Conservation (phyloP, 2,113 vertebrate species). For the Pardalotus punctatus region DNA sequence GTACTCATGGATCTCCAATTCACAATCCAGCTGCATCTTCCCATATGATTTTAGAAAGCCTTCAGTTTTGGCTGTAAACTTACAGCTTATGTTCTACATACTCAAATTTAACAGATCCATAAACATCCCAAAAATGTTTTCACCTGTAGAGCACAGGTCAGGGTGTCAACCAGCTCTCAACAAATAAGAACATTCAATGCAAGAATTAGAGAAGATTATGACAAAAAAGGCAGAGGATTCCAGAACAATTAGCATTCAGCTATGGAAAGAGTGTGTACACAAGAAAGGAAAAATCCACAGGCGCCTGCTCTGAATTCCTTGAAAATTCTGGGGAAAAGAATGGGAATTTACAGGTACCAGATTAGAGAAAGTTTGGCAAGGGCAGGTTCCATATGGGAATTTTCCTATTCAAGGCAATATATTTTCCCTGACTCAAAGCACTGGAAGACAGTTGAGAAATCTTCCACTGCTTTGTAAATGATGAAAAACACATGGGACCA, state of each 20-base stretch:
- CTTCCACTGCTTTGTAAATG: slow-evolving; percentile 29
- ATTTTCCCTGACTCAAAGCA: slow-evolving; percentile 14
- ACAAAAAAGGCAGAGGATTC: background rate
- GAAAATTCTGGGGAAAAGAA: background rate
- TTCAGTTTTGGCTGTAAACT: background rate
- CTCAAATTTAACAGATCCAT: background rate
- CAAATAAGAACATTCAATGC: background rate
- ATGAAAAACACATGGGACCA: background rate
- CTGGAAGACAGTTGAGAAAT: slow-evolving; percentile 11
- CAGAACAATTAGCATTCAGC: background rate
- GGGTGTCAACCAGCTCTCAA: background rate
- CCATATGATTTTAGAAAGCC: background rate
- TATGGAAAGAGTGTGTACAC: background rate
- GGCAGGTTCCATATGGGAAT: background rate
- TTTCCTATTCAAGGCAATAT: background rate
- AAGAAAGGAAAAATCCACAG: background rate
- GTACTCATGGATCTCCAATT: background rate
- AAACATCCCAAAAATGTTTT: background rate
- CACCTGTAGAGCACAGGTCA: background rate
- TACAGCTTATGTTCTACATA: background rate
- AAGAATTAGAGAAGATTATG: background rate
- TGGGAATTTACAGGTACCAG: background rate
- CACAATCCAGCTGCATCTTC: background rate
- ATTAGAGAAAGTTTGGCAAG: background rate
- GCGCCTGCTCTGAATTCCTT: background rate